Evolutionary conservation across 2,888 invertebrate genomes (phyloP).

Genomic region (Sinopyrophorus schimmeli): DNA sequence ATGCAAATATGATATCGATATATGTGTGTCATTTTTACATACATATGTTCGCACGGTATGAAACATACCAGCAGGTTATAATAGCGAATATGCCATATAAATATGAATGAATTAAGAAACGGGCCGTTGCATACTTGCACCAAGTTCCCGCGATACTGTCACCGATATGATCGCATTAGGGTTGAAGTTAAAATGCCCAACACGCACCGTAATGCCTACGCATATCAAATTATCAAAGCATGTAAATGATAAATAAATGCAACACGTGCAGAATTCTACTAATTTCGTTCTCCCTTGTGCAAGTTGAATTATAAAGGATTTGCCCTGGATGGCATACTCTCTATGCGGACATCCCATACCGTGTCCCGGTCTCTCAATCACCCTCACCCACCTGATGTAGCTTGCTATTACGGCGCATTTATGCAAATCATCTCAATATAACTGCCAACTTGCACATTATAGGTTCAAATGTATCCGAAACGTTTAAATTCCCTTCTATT

Average conservation of each 20-base stretch:
- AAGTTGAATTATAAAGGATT: slow-evolving; percentile 11
- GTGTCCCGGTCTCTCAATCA: slow-evolving; percentile 53
- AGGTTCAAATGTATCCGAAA: slow-evolving; percentile 19
- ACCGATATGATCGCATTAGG: slow-evolving; percentile 25
- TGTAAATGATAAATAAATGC: slow-evolving; percentile 19
- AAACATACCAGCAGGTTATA: slow-evolving; percentile 31
- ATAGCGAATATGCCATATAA: slow-evolving; percentile 32
- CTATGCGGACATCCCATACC: slow-evolving; percentile 52
- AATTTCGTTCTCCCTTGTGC: slow-evolving; percentile 17
- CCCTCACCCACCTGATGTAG: slow-evolving; percentile 52
- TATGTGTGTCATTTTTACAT: slow-evolving; percentile 34
- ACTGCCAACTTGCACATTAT: slow-evolving; percentile 33
- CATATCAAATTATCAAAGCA: slow-evolving; percentile 23
- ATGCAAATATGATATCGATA: slow-evolving; percentile 35
- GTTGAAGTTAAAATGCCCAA: slow-evolving; percentile 22
- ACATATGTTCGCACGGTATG: slow-evolving; percentile 38
- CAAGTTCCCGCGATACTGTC: slow-evolving; percentile 31
- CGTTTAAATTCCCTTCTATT: slow-evolving; percentile 17
- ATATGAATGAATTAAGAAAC: slow-evolving; percentile 42
- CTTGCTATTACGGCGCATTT: slow-evolving; percentile 49
- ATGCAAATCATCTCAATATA: slow-evolving; percentile 51
- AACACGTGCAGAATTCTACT: slow-evolving; percentile 21
- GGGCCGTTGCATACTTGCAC: slow-evolving; percentile 29
- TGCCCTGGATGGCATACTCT: slow-evolving; percentile 19
- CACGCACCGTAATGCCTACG: slow-evolving; percentile 19